Evolutionary conservation across 1,140 invertebrate genomes (phyloP).

Genomic region (Ditylenchus dipsaci): DNA sequence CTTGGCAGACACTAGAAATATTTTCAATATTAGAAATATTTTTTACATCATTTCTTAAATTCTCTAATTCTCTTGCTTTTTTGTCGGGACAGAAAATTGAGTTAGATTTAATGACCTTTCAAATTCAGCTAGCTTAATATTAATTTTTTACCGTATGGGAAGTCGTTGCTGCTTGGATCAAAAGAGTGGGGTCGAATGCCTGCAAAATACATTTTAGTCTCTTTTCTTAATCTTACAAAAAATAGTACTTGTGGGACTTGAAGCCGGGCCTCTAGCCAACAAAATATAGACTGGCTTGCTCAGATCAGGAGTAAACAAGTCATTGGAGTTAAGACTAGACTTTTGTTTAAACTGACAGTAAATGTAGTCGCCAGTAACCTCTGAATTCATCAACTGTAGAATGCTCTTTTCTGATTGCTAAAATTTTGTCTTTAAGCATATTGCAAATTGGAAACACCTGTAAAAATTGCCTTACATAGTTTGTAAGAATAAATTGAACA

Average conservation of each 20-base stretch:
- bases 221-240: not conserved
- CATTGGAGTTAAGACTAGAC: not conserved
- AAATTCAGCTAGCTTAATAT: too few relatives aligned
- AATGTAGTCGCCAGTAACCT: slow-evolving; percentile 17
- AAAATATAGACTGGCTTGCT: not conserved
- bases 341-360: slow-evolving; percentile 15
- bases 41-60: too few relatives aligned
- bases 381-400: slow-evolving; percentile 9
- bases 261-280: not conserved
- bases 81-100: too few relatives aligned
- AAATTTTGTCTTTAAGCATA: slow-evolving; percentile 12
- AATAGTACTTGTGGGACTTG: not conserved
- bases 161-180: not conserved
- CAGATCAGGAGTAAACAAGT: not conserved
- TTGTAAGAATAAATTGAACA: not conserved
- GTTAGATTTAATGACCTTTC: too few relatives aligned
- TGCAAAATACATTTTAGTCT: not conserved
- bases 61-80: too few relatives aligned
- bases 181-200: not conserved
- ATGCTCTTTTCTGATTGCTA: slow-evolving; percentile 7
- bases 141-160: not conserved
- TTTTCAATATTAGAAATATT: too few relatives aligned
- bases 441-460: too few relatives aligned
- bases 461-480: too few relatives aligned
- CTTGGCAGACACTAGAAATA: too few relatives aligned